Evolutionary conservation across 2,888 invertebrate genomes (phyloP).

Genomic region (Anoncus sp.): DNA sequence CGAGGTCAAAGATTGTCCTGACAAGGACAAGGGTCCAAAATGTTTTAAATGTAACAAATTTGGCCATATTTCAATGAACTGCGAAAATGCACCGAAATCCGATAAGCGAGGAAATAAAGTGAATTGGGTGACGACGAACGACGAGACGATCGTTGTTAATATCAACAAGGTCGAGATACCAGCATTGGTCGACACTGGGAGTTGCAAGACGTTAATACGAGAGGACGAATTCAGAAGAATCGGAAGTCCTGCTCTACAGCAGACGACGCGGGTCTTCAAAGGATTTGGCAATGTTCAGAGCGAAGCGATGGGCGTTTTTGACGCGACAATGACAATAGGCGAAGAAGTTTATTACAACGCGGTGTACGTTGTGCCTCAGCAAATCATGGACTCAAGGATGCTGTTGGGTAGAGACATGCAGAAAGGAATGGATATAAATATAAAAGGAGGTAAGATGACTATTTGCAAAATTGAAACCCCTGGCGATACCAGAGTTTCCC

Average conservation of each 20-base stretch:
- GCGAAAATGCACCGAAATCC: too few relatives aligned
- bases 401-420: too few relatives aligned
- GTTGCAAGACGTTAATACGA: slow-evolving; percentile 49
- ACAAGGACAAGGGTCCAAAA: slow-evolving; percentile 43
- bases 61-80: slow-evolving; percentile 35
- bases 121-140: too few relatives aligned
- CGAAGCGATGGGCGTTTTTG: slow-evolving; percentile 29
- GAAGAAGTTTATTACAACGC: too few relatives aligned
- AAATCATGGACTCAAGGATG: too few relatives aligned
- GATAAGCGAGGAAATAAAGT: too few relatives aligned
- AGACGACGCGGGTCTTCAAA: slow-evolving; percentile 17
- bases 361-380: too few relatives aligned
- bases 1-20: slow-evolving; percentile 28
- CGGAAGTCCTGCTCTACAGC: slow-evolving; percentile 36
- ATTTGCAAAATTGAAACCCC: too few relatives aligned
- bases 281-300: background rate
- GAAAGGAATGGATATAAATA: too few relatives aligned
- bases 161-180: slow-evolving; percentile 26
- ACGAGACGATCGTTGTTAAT: background rate
- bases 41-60: slow-evolving; percentile 40
- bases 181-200: slow-evolving; percentile 59
- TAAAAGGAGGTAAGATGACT: too few relatives aligned
- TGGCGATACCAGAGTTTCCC: too few relatives aligned
- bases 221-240: slow-evolving; percentile 46
- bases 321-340: background rate